These are phyloP conservation scores for Parochlus steinenii DNA, from an alignment of 2,888 invertebrate genomes.

Conservation along the genomic window DNA sequence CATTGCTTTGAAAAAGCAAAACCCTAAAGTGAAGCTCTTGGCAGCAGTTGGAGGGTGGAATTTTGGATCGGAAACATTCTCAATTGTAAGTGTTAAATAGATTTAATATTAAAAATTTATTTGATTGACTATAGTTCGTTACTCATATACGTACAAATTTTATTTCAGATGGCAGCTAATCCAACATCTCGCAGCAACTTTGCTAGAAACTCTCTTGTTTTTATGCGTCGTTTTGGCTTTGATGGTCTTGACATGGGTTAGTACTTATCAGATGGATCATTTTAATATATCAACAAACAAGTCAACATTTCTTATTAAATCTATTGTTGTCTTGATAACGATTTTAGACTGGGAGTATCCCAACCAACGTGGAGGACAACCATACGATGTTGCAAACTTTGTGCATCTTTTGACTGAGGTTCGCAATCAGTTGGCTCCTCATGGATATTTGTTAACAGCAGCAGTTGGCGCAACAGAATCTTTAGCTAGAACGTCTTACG, in stretches of 20 bases:
- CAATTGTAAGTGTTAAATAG: too few species aligned
- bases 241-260: constrained; percentile 38
- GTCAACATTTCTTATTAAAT: too few species aligned
- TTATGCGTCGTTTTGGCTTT: constrained; percentile 26
- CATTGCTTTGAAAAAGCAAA: constrained; percentile 25
- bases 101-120: too few species aligned
- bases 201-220: constrained; percentile 20
- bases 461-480: constrained; percentile 39
- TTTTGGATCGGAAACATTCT: constrained; percentile 34
- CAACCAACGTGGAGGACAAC: constrained; percentile 28
- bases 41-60: constrained; percentile 32
- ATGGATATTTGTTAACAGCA: constrained; percentile 35
- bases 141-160: too few species aligned
- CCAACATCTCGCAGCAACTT: constrained; percentile 21
- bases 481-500: constrained; percentile 38
- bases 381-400: constrained; percentile 23
- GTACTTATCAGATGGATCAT: background rate
- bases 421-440: constrained; percentile 28
- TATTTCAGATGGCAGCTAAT: constrained; percentile 30
- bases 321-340: background rate
- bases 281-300: too few species aligned
- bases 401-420: constrained; percentile 31
- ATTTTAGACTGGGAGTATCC: constrained; percentile 42
- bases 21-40: constrained; percentile 28
- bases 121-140: too few species aligned